These are phyloP conservation scores for Tachina fera DNA, from an alignment of 2,888 invertebrate genomes.

Conservation along the genomic window DNA sequence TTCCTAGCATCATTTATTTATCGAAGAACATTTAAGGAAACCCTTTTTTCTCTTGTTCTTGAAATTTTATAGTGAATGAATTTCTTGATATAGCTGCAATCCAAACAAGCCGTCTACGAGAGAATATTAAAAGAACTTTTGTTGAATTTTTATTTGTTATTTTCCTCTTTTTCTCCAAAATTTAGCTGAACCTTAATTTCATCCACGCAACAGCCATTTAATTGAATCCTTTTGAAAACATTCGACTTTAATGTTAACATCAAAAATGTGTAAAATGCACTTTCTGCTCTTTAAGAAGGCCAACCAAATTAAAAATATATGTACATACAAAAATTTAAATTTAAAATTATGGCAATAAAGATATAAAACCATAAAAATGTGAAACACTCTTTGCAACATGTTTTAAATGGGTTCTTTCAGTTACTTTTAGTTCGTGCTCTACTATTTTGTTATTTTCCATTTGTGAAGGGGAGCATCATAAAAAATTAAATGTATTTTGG, in stretches of 20 bases:
- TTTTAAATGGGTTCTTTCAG: conserved; percentile 63
- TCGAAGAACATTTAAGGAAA: too few relatives aligned
- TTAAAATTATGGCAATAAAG: conserved; percentile 65
- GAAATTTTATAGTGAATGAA: too few relatives aligned
- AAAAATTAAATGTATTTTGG: conserved; percentile 48
- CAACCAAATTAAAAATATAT: conserved; percentile 6
- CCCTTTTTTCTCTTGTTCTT: too few relatives aligned
- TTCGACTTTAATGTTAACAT: conserved; percentile 5
- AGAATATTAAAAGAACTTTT: not conserved
- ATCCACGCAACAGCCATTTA: not conserved
- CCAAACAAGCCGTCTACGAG: too few relatives aligned
- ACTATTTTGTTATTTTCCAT: conserved; percentile 6
- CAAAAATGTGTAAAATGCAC: not conserved
- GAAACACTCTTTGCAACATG: conserved; percentile 74
- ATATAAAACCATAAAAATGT: conserved; percentile 77
- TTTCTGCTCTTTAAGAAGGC: not conserved
- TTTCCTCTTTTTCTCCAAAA: not conserved
- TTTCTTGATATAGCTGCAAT: too few relatives aligned
- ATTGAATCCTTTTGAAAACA: not conserved
- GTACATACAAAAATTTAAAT: not conserved
- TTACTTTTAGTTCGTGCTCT: not conserved
- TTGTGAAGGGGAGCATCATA: conserved; percentile 1
- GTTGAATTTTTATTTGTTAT: not conserved
- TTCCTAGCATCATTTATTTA: too few relatives aligned
- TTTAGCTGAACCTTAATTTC: conserved; percentile 12